Evolutionary conservation across 2,113 vertebrate species (phyloP).

Genomic region (Xiphophorus hellerii): DNA sequence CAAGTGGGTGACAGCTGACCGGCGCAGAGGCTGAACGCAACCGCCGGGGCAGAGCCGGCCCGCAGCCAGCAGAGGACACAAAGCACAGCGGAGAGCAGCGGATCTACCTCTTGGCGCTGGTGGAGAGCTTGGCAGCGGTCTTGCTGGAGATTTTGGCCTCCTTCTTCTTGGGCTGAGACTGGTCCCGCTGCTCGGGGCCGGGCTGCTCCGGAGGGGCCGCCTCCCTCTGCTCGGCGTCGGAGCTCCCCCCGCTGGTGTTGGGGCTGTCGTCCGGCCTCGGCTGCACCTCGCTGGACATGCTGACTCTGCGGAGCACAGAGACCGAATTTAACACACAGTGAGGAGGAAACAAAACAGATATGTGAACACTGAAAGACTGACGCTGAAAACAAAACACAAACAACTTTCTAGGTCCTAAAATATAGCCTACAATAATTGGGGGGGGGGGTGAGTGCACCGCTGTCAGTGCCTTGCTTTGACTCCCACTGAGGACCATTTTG

Average conservation of each 20-base stretch:
- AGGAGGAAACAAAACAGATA: not conserved
- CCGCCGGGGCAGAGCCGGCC: not conserved
- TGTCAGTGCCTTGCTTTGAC: not conserved
- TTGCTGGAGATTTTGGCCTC: conserved; percentile 97
- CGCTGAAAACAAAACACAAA: too few relatives aligned
- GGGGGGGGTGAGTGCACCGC: too few relatives aligned
- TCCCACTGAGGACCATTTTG: not conserved
- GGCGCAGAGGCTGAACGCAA: not conserved
- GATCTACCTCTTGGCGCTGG: conserved; percentile 93
- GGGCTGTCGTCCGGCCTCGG: conserved; percentile 93
- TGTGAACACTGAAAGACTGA: too few relatives aligned
- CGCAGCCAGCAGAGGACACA: conserved; percentile 4
- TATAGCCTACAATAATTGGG: too few relatives aligned
- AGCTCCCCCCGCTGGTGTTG: conserved; percentile 95
- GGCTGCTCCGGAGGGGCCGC: conserved; percentile 81
- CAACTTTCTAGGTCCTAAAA: too few relatives aligned
- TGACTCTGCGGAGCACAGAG: conserved; percentile 61
- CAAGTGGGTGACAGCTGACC: not conserved
- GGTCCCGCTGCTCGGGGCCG: conserved; percentile 85
- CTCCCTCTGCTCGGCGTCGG: conserved; percentile 92
- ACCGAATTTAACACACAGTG: not conserved
- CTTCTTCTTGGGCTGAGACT: conserved; percentile 94
- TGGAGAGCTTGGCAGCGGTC: conserved; percentile 95
- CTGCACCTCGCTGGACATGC: conserved; percentile 95
- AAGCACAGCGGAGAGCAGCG: not conserved